Evolutionary conservation across 2,113 vertebrate species (phyloP).

Genomic region (Myodes glareolus): DNA sequence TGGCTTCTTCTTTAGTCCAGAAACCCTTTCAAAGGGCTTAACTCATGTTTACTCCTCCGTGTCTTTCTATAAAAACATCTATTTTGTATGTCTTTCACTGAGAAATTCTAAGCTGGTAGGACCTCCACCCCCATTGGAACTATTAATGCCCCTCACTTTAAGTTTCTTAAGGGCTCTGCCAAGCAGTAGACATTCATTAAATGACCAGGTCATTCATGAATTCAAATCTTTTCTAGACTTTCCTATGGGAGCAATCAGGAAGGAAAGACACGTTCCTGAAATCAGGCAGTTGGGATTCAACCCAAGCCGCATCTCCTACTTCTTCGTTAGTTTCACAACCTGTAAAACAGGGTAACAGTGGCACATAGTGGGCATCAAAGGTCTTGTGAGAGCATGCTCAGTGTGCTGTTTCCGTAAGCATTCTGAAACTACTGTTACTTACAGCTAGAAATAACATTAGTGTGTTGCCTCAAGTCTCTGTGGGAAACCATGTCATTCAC

Average conservation of each 20-base stretch:
- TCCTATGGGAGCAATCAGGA: background rate
- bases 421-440: background rate
- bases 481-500: background rate
- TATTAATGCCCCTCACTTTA: background rate
- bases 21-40: background rate
- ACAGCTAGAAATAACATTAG: background rate
- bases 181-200: background rate
- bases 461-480: background rate
- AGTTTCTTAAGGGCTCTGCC: background rate
- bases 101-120: background rate
- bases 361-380: background rate
- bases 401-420: background rate
- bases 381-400: background rate
- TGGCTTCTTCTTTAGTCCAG: background rate
- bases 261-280: background rate
- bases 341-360: background rate
- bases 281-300: background rate
- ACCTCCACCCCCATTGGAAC: background rate
- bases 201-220: background rate
- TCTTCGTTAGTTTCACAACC: background rate
- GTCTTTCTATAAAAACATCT: background rate
- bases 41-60: background rate
- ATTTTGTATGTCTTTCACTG: background rate
- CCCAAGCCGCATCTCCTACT: background rate
- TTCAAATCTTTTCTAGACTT: background rate